phyloP scores from a whole-genome alignment of 2,113 vertebrate genomes.

The Grammomys dolichurus region DNA sequence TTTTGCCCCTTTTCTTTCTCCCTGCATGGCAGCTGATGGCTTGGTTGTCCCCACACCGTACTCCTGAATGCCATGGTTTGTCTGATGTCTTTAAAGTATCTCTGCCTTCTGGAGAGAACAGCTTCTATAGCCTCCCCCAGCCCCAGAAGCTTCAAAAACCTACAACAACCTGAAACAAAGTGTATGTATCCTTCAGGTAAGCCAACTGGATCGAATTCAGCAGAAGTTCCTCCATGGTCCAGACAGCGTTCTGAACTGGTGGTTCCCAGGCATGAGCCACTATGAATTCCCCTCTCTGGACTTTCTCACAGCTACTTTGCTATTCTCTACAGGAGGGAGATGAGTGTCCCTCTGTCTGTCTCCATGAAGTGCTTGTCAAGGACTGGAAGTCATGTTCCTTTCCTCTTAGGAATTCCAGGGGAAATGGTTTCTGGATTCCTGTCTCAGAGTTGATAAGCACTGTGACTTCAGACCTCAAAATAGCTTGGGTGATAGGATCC shows the following conservation, averaged over 20 bases:
- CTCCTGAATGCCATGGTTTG: background rate
- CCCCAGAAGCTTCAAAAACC: background rate
- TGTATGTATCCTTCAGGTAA: background rate
- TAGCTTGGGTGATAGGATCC: background rate
- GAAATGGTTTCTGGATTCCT: background rate
- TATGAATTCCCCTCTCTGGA: background rate
- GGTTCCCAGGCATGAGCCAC: background rate
- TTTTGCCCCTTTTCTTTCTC: conserved; percentile 36
- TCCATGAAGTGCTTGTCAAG: background rate
- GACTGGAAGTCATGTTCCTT: background rate
- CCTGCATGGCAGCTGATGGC: background rate
- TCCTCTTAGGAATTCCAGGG: background rate
- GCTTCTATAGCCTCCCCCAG: background rate
- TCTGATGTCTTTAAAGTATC: conserved; percentile 23
- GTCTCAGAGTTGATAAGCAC: background rate
- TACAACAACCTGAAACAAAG: background rate
- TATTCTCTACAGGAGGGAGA: conserved; percentile 34
- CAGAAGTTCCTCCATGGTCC: background rate
- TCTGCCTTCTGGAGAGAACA: conserved; percentile 19
- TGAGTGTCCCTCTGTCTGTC: background rate
- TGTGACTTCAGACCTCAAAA: background rate
- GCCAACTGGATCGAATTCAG: background rate
- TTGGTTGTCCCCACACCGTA: background rate
- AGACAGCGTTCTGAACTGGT: background rate
- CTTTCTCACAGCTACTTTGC: background rate